These are phyloP conservation scores for Hydra vulgaris DNA, from an alignment of 30 jellyfish, hydroid and myxozoan species.

Conservation along the genomic window DNA sequence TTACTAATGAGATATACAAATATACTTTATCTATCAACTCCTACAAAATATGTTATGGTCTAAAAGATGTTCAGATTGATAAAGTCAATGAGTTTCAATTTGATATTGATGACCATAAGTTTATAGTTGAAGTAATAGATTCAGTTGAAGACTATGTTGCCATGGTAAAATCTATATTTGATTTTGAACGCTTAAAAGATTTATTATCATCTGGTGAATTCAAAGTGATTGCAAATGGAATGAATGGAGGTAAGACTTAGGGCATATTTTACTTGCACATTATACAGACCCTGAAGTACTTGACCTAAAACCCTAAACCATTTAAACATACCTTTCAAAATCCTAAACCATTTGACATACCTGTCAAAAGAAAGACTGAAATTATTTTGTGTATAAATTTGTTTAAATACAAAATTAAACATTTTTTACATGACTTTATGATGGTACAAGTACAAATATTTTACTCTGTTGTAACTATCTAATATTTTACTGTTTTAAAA, in stretches of 20 bases:
- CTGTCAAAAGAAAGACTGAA: too few species aligned
- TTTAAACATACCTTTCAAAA: too few species aligned
- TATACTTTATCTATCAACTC: slow-evolving; percentile 30
- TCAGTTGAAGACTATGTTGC: slow-evolving; percentile 67
- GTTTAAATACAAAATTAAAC: too few species aligned
- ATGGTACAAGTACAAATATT: too few species aligned
- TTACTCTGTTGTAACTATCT: too few species aligned
- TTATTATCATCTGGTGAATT: slow-evolving; percentile 11
- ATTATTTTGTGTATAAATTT: too few species aligned
- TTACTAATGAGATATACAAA: slow-evolving; percentile 41
- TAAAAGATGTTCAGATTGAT: slow-evolving; percentile 31
- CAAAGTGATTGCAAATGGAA: slow-evolving; percentile 56
- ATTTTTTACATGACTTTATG: too few species aligned
- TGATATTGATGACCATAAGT: slow-evolving; percentile 32
- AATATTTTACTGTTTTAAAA: too few species aligned
- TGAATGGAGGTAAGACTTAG: slow-evolving; percentile 65
- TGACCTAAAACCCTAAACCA: too few species aligned
- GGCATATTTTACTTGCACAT: too few species aligned
- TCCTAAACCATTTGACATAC: too few species aligned
- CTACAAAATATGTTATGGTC: slow-evolving; percentile 32
- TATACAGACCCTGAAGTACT: too few species aligned
- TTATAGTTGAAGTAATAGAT: slow-evolving; percentile 59
- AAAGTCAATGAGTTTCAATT: slow-evolving; percentile 20
- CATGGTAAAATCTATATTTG: slow-evolving; percentile 60
- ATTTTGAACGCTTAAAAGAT: slow-evolving; percentile 41